These are phyloP conservation scores for Globodera ellingtonae DNA, from an alignment of 1,140 invertebrate species.

Conservation along the genomic window DNA sequence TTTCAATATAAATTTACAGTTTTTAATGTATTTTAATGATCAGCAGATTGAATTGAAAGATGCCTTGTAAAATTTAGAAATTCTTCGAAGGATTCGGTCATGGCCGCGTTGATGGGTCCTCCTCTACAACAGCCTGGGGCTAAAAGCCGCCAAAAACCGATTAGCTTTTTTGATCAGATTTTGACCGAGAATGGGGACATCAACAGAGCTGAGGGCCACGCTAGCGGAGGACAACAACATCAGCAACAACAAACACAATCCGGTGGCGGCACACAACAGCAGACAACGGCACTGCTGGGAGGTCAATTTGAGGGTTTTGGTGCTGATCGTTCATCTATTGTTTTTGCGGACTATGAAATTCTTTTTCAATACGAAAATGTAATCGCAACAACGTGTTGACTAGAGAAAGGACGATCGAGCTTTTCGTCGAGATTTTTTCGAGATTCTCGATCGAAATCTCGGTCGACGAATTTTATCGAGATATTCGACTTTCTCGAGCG, in stretches of 20 bases:
- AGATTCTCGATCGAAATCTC: too few relatives aligned
- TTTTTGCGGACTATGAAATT: too few relatives aligned
- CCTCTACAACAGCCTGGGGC: conserved; percentile 2
- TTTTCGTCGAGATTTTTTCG: too few relatives aligned
- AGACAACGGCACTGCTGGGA: background rate
- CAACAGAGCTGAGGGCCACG: conserved; percentile 8
- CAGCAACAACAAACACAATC: conserved; percentile 6
- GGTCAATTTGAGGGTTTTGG: background rate
- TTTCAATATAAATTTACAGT: background rate
- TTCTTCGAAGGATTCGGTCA: background rate
- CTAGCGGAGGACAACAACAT: background rate
- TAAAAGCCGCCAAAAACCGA: conserved; percentile 31
- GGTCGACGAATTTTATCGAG: too few relatives aligned
- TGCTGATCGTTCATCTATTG: too few relatives aligned
- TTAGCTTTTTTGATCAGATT: conserved; percentile 38
- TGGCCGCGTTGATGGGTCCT: conserved; percentile 13
- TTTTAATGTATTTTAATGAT: background rate
- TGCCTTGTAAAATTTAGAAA: background rate
- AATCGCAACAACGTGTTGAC: too few relatives aligned
- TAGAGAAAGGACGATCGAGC: too few relatives aligned
- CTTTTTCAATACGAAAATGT: too few relatives aligned
- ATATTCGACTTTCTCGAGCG: too few relatives aligned
- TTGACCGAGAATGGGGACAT: conserved; percentile 54
- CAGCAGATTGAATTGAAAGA: background rate
- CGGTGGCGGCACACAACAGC: conserved; percentile 23